Base-by-base conservation (phyloP, 1,140 invertebrate species). In the Mylabris phalerata region DNA sequence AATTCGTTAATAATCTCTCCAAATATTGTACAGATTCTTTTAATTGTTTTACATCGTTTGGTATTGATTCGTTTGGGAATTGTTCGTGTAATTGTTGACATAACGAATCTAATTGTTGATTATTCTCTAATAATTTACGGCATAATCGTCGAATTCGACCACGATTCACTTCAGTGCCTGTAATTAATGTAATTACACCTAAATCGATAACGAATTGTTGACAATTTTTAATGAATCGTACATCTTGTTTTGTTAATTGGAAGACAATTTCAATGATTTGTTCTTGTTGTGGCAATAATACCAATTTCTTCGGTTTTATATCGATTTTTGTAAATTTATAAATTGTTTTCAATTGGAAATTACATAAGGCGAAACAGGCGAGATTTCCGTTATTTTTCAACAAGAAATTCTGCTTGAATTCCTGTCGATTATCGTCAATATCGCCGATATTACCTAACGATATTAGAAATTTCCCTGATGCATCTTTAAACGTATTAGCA, bases 341-440 rank as follows among this genome's bases (percentile, higher is more conserved):
- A 9, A 66, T 32, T 10, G 75, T 72, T 75, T 78, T 79, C 24
- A 74, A 73, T 19, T 63, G 60, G 48, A 79, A 55, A 48, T 76
- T 73, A 4, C 79, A 50, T 64, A 76, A 77, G 3, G 70, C 70
- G 58, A 78, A 81, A 45, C 73, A 71, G 10, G 71, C 61, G 4
- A 80, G 60, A 59, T 75, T 75, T 9, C 79, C 79, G 4, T 49
- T 72, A 60, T 80, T 80, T 60, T 75, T 73, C 9, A 81, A 46
- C 52, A 59, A 69, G 10, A 81, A 75, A 59, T 62, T 74, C 6
- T 72, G 66, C 13, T 68, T 70, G 9, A 77, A 65, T 48, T 62
- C 65, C 44, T 71, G 71, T 45, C 68, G 73, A 5, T 71, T 68
- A 57, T 74, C 74, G 4, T 80, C 57, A 57, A 71, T 73, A 5